These are phyloP conservation scores for Drosophila bifasciata DNA, from an alignment of 1,140 invertebrate genomes.

Conservation along the genomic window DNA sequence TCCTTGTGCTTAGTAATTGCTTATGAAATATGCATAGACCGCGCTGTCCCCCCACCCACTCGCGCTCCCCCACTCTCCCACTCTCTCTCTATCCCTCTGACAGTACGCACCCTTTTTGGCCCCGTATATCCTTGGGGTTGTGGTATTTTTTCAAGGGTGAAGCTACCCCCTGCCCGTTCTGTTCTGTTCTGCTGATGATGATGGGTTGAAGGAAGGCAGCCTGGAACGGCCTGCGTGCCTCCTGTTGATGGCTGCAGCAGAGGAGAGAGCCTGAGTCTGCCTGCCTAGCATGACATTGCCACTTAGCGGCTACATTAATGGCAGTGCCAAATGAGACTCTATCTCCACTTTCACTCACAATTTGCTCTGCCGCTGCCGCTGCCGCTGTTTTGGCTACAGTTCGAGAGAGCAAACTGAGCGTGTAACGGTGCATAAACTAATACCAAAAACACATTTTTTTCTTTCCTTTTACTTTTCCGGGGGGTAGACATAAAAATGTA, in stretches of 20 bases:
- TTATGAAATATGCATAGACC: constrained; percentile 78
- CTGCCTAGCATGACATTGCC: constrained; percentile 79
- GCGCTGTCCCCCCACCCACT: constrained; percentile 1
- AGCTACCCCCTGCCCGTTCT: constrained; percentile 25
- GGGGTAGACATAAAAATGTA: constrained; percentile 59
- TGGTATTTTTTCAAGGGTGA: constrained; percentile 2
- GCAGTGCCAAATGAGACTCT: constrained; percentile 70
- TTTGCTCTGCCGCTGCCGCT: background rate
- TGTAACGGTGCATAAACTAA: constrained; percentile 81
- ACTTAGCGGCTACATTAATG: constrained; percentile 82
- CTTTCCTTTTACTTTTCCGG: constrained; percentile 27
- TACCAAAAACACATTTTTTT: constrained; percentile 44
- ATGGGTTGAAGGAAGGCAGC: background rate
- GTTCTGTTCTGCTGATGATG: constrained; percentile 58
- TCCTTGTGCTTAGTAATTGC: constrained; percentile 71
- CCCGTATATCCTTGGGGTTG: constrained; percentile 54
- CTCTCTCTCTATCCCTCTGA: background rate
- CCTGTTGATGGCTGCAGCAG: constrained; percentile 10
- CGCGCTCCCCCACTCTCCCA: background rate
- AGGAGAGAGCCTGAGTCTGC: constrained; percentile 30
- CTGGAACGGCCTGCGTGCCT: too few relatives aligned
- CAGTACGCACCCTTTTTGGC: constrained; percentile 67
- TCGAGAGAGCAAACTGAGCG: constrained; percentile 65
- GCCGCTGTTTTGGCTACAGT: background rate
- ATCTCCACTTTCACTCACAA: constrained; percentile 16